Evolutionary conservation across 2,888 invertebrate species (phyloP), one percentile per base, ranked within the genome.

Genomic region (Choristoneura rosaceana): DNA sequence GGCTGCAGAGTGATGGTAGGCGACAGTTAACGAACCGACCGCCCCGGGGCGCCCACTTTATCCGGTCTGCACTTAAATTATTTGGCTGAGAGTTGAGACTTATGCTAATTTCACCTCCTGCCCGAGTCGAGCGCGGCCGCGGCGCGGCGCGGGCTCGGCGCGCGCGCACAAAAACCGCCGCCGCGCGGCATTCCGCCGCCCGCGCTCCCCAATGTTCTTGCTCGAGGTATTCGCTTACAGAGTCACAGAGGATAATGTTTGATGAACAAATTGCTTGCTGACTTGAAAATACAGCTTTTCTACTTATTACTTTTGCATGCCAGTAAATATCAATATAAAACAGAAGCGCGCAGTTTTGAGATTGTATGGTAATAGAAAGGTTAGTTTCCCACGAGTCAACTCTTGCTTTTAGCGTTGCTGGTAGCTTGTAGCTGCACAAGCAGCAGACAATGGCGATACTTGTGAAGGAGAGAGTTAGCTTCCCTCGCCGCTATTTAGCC

Each of bases 141-240:
- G 41, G 61, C 41, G 41, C 61, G 12, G 41, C 61, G 15, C 52
- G 17, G 61, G 8, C 41, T 12, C 2, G 10, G 41, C 25, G 14
- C 45, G 62, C 17, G 60, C 71, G 76, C 75, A 76, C 79, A 80
- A 81, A 81, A 81, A 81, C 75, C 74, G 34, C 52, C 65, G 75
- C 77, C 65, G 77, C 74, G 75, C 76, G 65, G 62, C 76, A 74
- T 76, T 76, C 76, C 76, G 69, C 69, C 73, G 69, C 75, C 76
- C 76, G 70, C 69, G 12, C 73, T 66, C 34, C 69, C 59, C 52
- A 65, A 71, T 67, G 34, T 43, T 71, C 52, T 50, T 38, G 43
- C 52, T 45, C 34, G 52, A 55, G n/a, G 34, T 50, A 52, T 69
- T 33, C 69, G 63, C 58, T 64, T 55, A 47, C 63, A 12, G 59